Conservation (phyloP, 2,113 vertebrate species). For the Nerophis lumbriciformis region DNA sequence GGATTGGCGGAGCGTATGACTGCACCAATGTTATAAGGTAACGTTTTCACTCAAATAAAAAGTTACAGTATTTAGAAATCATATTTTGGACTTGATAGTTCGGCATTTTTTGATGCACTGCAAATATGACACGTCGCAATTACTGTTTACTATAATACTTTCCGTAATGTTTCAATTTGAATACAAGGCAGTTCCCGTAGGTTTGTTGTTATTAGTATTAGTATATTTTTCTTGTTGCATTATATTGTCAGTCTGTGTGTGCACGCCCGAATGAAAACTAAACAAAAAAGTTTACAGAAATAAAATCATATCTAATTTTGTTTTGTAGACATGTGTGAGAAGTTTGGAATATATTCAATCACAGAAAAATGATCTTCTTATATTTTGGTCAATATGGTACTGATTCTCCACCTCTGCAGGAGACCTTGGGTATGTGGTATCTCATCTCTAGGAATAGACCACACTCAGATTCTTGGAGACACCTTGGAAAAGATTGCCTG, state of each 20-base stretch:
- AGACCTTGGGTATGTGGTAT: constrained; percentile 88
- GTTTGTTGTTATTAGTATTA: too few species aligned
- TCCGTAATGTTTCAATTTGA: too few species aligned
- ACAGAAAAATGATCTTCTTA: too few species aligned
- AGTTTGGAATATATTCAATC: too few species aligned
- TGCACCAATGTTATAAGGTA: constrained; percentile 95
- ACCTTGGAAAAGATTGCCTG: constrained; percentile 93
- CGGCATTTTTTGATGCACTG: neutral
- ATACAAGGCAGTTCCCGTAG: too few species aligned
- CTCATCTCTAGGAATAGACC: constrained; percentile 88
- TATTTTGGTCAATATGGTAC: too few species aligned
- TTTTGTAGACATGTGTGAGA: too few species aligned
- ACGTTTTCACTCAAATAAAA: neutral
- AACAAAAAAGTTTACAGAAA: too few species aligned
- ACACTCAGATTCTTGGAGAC: constrained; percentile 89
- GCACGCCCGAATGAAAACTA: too few species aligned
- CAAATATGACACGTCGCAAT: neutral
- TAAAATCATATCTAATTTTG: too few species aligned
- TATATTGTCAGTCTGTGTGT: too few species aligned
- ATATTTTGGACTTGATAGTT: neutral
- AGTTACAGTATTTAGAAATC: neutral
- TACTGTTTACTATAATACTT: neutral
- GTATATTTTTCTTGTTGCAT: too few species aligned
- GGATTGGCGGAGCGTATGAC: constrained; percentile 91
- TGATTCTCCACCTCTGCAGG: constrained; percentile 55